phyloP scores from a whole-genome alignment of 2,888 invertebrate species.

The Drosophila pegasa region DNA sequence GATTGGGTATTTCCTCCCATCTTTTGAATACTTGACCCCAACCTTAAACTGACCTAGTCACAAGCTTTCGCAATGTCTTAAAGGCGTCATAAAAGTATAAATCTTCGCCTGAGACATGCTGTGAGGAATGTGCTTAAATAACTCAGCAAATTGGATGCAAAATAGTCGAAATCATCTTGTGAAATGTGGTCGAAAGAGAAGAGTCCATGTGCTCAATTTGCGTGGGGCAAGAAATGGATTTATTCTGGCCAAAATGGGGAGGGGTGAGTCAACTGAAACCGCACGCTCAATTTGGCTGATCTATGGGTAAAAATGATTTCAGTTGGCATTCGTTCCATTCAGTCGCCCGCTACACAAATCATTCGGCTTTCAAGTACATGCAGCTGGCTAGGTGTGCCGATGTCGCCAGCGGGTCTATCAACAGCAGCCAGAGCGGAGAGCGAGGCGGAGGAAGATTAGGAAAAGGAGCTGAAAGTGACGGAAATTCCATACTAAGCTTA shows the following conservation, averaged over 20 bases:
- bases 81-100: too few relatives aligned
- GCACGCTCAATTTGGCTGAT: constrained; percentile 37
- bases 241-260: background rate
- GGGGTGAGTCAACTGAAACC: background rate
- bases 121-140: background rate
- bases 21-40: too few relatives aligned
- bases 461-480: background rate
- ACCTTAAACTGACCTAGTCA: too few relatives aligned
- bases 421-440: background rate
- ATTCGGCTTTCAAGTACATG: constrained; percentile 41
- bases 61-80: too few relatives aligned
- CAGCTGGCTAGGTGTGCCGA: constrained; percentile 35
- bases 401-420: background rate
- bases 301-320: constrained; percentile 26
- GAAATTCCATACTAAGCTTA: constrained; percentile 21
- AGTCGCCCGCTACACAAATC: constrained; percentile 43
- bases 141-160: background rate
- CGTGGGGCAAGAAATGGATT: background rate
- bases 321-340: constrained; percentile 20
- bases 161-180: background rate
- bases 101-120: too few relatives aligned
- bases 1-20: background rate
- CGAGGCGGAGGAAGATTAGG: too few relatives aligned
- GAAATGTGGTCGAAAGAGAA: background rate
- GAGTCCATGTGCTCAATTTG: background rate